Evolutionary conservation across 2,113 vertebrate species (phyloP).

Genomic region (Oncorhynchus mykiss): DNA sequence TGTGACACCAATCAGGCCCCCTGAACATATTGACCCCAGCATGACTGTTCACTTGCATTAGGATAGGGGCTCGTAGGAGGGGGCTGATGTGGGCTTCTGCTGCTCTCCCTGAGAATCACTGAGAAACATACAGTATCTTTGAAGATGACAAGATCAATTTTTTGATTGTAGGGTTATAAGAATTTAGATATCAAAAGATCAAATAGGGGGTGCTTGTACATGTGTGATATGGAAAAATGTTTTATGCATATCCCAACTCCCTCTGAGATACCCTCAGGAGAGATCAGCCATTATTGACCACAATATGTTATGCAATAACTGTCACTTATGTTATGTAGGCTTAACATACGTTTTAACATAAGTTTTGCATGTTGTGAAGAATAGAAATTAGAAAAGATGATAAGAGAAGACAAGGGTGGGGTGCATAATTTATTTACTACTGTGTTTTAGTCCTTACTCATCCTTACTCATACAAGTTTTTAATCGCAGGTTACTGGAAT

Average conservation of each 20-base stretch:
- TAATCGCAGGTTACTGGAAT: neutral
- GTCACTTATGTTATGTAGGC: neutral
- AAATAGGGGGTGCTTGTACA: too few species aligned
- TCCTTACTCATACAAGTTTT: neutral
- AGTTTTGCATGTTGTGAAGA: neutral
- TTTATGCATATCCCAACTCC: too few species aligned
- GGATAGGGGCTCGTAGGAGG: neutral
- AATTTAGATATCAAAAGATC: neutral
- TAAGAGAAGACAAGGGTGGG: too few species aligned
- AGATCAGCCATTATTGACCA: too few species aligned
- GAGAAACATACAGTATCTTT: neutral
- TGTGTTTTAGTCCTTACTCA: neutral
- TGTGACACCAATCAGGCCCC: too few species aligned
- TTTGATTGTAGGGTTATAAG: neutral
- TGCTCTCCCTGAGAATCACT: neutral
- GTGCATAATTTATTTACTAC: neutral
- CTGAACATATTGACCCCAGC: neutral
- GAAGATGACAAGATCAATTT: neutral
- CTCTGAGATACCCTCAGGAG: too few species aligned
- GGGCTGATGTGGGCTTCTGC: neutral
- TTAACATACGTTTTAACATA: neutral
- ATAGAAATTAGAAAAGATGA: neutral
- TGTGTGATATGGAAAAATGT: too few species aligned
- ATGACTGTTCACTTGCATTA: conserved; percentile 2
- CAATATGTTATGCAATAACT: neutral